A percentile compares a stretch with the other conserved stretches of the same genome.
These are phyloP conservation scores for Aquatica leii DNA, from an alignment of 2,888 invertebrate species.

Conservation along the genomic window DNA sequence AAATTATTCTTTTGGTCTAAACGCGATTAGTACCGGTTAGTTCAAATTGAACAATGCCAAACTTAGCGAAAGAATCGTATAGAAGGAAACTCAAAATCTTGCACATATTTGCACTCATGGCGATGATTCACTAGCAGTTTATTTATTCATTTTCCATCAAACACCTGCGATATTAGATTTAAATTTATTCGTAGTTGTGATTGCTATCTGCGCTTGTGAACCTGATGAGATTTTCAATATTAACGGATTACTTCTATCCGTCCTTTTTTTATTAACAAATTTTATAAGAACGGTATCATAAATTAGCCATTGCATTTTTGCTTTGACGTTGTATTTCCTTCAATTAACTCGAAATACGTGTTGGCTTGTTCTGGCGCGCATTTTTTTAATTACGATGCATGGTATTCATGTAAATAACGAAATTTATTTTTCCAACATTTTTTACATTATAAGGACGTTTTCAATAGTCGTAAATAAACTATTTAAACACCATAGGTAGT, in stretches of 20 bases:
- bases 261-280: conserved; percentile 19
- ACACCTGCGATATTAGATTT: conserved; percentile 35
- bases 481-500: conserved; percentile 1
- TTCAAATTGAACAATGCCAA: no score
- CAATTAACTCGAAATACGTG: conserved; percentile 2
- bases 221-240: conserved; percentile 28
- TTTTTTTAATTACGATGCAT: not conserved
- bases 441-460: not conserved
- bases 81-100: not conserved
- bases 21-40: no score
- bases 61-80: no score
- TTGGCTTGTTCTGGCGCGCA: not conserved
- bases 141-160: conserved; percentile 30
- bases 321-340: not conserved
- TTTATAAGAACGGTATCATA: conserved; percentile 15
- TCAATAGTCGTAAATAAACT: conserved; percentile 4
- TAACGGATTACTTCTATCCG: conserved; percentile 14
- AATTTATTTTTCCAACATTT: not conserved
- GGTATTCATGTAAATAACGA: conserved; percentile 2
- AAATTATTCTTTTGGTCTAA: not conserved
- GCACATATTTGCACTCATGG: conserved; percentile 13
- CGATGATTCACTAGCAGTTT: conserved; percentile 26
- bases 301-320: not conserved
- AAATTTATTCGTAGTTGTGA: conserved; percentile 34
- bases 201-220: conserved; percentile 24